Evolutionary conservation across 37 sponge, comb jelly and placozoan species (phyloP), one percentile per base, ranked within the genome.

Genomic region (Haliclona indistincta): DNA sequence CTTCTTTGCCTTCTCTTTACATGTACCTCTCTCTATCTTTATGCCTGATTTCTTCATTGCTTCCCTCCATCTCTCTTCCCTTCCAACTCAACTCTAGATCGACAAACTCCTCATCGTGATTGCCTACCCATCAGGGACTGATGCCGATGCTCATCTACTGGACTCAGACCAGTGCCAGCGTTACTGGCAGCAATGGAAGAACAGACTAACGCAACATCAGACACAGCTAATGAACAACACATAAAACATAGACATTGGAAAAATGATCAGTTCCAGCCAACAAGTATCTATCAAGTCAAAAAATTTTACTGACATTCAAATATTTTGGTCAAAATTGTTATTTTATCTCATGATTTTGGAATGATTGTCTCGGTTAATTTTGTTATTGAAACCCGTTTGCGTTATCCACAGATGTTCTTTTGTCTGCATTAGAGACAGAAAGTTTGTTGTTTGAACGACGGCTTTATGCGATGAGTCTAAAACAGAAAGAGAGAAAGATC

Each of bases 151-250:
- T 26, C 91, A 90, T 56, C 26, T 80, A 42, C n/a, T 90, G 13
- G 58, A 75, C 3, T 47, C 38, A 22, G 74, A 77, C 6, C 56
- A 75, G 49, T 86, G 82, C n/a, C 56, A 26, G 41, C 19, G 32
- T 1, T 76, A 73, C 43, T 90, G 91, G 91, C 37, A 43, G 19
- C 51, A 76, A 44, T 90, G 91, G 91, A 26, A 81, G 37, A 34
- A 53, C 25, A 70, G 87, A 56, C 36, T 90, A 28, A 35, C 73
- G 0, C 26, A 54, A 0, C 85, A 79, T 42, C 81, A 82, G 29
- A 88, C 83, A 17, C 63, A 49, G 62, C 81, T 82, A 29, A 73
- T 73, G 23, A 20, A 43, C 23, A 83, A 88, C 49, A 26, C 77
- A 0, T 40, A 29, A 20, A 42, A 68, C 49, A 52, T 77, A 1